Evolutionary conservation across 2,888 invertebrate genomes (phyloP), one percentile per base, ranked within the genome.

Genomic region (Nectonema munidae): DNA sequence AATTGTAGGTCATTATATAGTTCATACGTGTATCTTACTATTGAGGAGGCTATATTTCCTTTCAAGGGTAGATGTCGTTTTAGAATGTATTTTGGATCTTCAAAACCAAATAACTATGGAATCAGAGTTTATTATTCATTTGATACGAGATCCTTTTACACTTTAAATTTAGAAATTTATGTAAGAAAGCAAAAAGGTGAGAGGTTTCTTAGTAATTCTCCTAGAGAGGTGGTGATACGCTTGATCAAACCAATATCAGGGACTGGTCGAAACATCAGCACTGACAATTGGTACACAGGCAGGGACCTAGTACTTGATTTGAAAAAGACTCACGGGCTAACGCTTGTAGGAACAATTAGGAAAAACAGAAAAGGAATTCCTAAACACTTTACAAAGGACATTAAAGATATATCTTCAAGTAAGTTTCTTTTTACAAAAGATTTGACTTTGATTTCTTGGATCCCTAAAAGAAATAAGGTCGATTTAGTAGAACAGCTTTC

Each of bases 401-500:
- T 14, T 11, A 30, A 14, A 30, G 9, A 6, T 30, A 14, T 30
- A 30, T 11, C 6, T 5, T 5, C 6, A 30, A 30, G 30, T 14
- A 11, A 6, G 15, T 30, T 30, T 30, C 13, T 30, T 11, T 30
- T 30, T 30, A 6, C 6, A 25, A n/a, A 30, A 30, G 15, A 30
- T 14, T 11, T 14, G 15, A 30, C 30, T 11, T 6, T 30, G 15
- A 16, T 30, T 11, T 30, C 30, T 11, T 30, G 15, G 6, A 30
- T 30, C 11, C 30, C 30, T 11, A 30, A 30, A 30, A 30, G 15
- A 16, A 14, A 30, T 14, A 30, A 30, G 15, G 30, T 30, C 15
- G 30, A 30, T 30, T n/a, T 30, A 11, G 15, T 30, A 11, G 30
- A 30, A 14, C 25, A 30, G 15, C 30, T 30, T 6, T 11, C 13